Base-by-base conservation (phyloP, 1,140 invertebrate species). In the Formica exsecta region DNA sequence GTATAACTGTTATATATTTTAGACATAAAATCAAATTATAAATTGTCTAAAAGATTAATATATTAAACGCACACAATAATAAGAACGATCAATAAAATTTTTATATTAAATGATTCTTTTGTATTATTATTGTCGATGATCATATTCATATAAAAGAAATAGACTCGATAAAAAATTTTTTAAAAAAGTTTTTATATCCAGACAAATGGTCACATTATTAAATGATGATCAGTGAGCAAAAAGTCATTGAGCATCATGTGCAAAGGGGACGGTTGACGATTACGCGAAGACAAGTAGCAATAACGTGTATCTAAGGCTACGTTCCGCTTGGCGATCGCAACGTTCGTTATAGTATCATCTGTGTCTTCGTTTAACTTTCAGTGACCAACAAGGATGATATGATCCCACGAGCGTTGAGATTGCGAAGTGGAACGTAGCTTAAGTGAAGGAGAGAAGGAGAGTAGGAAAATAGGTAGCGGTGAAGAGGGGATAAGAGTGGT, bases 401-500 rank as follows among this genome's bases (percentile, higher is more conserved):
- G 8, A 51, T 16, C 16, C 16, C 1, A 51, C 16, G 13, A 48
- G 44, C 44, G 16, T 51, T 51, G 4, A 4, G 13, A 51, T 51
- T 16, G 48, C 48, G 16, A 48, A 51, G 48, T 51, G 48, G 48
- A 51, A 51, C 16, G 48, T 51, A 51, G 16, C 16, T 16, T 51
- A 74, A 41, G 41, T 7, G 38, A 57, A 65, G 48, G 66, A 64
- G 64, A n/a, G 44, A 81, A 70, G 38, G 19, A 6, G 16, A 29
- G 29, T 51, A 22, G 16, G 38, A 41, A 36, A 22, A 62, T 44
- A 59, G 36, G 68, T 38, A 80, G 44, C 16, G n/a, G 22, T 8
- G 38, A 77, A 54, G n/a, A 68, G 75, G 74, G 61, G 51, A 59
- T 68, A 61, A 66, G 81, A 85, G 61, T 64, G 22, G 36, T 61